These are phyloP conservation scores for Melitaea cinxia DNA, from an alignment of 1,140 invertebrate species.

Conservation along the genomic window DNA sequence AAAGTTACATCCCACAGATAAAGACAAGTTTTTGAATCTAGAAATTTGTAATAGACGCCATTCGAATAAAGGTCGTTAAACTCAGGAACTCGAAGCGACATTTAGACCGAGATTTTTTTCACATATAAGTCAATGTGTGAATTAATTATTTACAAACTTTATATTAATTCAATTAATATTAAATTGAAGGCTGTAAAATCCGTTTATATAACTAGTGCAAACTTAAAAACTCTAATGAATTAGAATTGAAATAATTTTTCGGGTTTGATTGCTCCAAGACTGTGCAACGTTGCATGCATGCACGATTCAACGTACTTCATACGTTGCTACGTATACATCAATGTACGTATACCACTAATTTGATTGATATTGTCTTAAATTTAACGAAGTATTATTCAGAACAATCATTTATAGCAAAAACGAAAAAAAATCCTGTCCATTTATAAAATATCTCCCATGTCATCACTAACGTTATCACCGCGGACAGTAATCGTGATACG, in stretches of 20 bases:
- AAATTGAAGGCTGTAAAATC: too few relatives aligned
- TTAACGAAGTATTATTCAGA: too few relatives aligned
- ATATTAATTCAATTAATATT: not conserved
- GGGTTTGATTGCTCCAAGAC: too few relatives aligned
- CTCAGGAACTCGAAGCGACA: constrained; percentile 31
- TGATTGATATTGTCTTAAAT: too few relatives aligned
- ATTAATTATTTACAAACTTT: not conserved
- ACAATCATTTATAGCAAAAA: not conserved
- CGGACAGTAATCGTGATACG: constrained; percentile 46
- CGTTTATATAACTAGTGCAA: too few relatives aligned
- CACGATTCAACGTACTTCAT: too few relatives aligned
- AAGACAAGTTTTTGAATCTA: constrained; percentile 66
- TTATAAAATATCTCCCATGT: constrained; percentile 16
- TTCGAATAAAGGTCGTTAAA: constrained; percentile 47
- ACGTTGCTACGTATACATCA: too few relatives aligned
- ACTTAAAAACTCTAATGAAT: too few relatives aligned
- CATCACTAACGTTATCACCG: constrained; percentile 27
- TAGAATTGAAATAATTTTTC: too few relatives aligned
- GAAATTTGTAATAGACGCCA: constrained; percentile 57
- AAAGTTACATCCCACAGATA: constrained; percentile 70
- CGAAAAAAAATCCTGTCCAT: not conserved
- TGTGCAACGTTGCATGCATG: too few relatives aligned
- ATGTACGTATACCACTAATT: too few relatives aligned
- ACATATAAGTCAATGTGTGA: constrained; percentile 12
- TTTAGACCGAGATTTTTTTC: constrained; percentile 20